Evolutionary conservation across 2,888 invertebrate species (phyloP), one percentile per base, ranked within the genome.

Genomic region (Adelognathus sp.): DNA sequence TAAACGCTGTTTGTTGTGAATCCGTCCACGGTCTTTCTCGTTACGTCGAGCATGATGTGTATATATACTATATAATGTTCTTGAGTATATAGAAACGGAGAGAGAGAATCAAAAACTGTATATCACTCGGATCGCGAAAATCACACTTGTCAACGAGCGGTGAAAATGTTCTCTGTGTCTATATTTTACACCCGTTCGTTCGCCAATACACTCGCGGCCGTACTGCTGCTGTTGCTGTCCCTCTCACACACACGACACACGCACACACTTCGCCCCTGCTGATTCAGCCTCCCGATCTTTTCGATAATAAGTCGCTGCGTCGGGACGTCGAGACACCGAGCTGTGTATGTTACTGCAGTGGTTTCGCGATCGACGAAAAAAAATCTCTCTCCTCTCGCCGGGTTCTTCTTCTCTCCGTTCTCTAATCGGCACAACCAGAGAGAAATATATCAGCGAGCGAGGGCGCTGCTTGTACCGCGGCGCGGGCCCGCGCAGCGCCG

Each of bases 1-100:
- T 69, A 63, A 64, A 76, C 66, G 66, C 67, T 52, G 44, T 29
- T 24, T 69, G 16, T 52, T 52, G 69, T 73, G 39, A 33, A 39
- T 27, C 18, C 63, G 63, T 58, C 50, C 46, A 50, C 63, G 31
- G 46, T 78, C 41, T 24, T 69, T 24, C 41, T 58, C 58, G 39
- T 58, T 46, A 63, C 44, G 16, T 50, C 63, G 58, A 33, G 39
- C 41, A 54, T 66, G 56, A 44, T 50, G 50, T 50, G 39, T 50
- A n/a, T n/a, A n/a, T n/a, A n/a, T n/a, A n/a, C n/a, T n/a, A n/a
- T n/a, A n/a, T n/a, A n/a, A n/a, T n/a, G n/a, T n/a, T n/a, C n/a
- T n/a, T n/a, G n/a, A n/a, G n/a, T n/a, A n/a, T n/a, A n/a, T n/a
- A n/a, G n/a, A n/a, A n/a, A n/a, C n/a, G n/a, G n/a, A n/a, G n/a